Evolutionary conservation across 1,140 invertebrate species (phyloP).

Genomic region (Euwallacea fornicatus): DNA sequence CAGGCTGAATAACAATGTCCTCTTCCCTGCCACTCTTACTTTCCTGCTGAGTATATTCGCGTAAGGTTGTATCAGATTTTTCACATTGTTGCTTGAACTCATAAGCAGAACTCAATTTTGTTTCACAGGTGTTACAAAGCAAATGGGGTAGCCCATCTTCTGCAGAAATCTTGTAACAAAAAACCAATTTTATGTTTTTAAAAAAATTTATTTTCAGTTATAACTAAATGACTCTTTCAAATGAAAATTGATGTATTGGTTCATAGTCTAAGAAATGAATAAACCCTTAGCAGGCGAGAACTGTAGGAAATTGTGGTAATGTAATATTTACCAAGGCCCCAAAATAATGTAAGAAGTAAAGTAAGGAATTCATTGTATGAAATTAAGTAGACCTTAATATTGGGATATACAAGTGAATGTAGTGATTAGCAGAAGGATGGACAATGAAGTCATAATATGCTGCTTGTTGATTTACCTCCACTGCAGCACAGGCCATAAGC

Average conservation of each 20-base stretch:
- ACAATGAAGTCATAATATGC: too few relatives aligned
- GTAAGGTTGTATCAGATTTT: slow-evolving; percentile 59
- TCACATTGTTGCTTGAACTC: slow-evolving; percentile 55
- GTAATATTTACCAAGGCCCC: too few relatives aligned
- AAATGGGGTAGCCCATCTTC: slow-evolving; percentile 53
- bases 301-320: too few relatives aligned
- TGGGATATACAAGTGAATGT: too few relatives aligned
- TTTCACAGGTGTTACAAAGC: slow-evolving; percentile 52
- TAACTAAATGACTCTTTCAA: too few relatives aligned
- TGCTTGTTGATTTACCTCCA: slow-evolving; percentile 54
- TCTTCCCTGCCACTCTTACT: slow-evolving; percentile 32
- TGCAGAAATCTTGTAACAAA: slow-evolving; percentile 45
- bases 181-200: background rate
- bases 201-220: background rate
- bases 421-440: too few relatives aligned
- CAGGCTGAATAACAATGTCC: slow-evolving; percentile 49
- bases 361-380: too few relatives aligned
- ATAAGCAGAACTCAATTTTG: slow-evolving; percentile 52
- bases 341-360: too few relatives aligned
- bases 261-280: too few relatives aligned
- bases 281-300: too few relatives aligned
- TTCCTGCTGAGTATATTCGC: slow-evolving; percentile 43
- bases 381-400: too few relatives aligned
- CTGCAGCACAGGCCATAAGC: slow-evolving; percentile 61
- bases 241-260: too few relatives aligned